Base-by-base conservation (phyloP, 2,888 invertebrate species). In the Ophion obscuratus region DNA sequence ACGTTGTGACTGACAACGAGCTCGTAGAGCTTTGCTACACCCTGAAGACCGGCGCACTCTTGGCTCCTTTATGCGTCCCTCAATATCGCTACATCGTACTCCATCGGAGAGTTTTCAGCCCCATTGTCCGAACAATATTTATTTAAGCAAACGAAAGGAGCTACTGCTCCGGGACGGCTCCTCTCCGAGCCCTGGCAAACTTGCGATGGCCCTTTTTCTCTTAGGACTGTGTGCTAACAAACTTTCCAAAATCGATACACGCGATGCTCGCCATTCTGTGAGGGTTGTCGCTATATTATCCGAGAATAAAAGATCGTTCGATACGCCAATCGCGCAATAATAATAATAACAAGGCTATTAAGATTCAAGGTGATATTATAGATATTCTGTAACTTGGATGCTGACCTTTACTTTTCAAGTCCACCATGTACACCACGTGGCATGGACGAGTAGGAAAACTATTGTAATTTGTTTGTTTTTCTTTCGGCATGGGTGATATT, bases 61-160 rank as follows among this genome's bases (percentile, higher is more conserved):
- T 40, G 82, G 47, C 86, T 88, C 82, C 78, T 71, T 59, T 79
- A 36, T 75, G 70, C 71, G 57, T 83, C 80, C 74, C 80, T 83
- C 74, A 68, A 59, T 57, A 61, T 76, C 27, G 59, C 83, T 68
- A 24, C 70, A 59, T 64, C 80, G 57, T 17, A n/a, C 73, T 73
- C 74, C 81, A 78, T 77, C 68, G 9, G 6, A 53, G 64, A 76
- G 57, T 20, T 71, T 77, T 81, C 87, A 70, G 81, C 75, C 90
- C 90, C 89, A 91, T 92, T 92, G 92, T 92, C 89, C 91, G 87
- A 90, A 87, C 89, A 89, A 91, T 93, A 92, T 93, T 94, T 93
- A 91, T 91, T 93, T 94, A 94, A 93, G 92, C 92, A 94, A 94
- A 94, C 91, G 92, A 93, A 92, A 91, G 90, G 87, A 90, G 84